A percentile compares a stretch with the other conserved stretches of the same genome.
Evolutionary conservation across 2,888 invertebrate species (phyloP).

Genomic region (Scrobipalpa costella): DNA sequence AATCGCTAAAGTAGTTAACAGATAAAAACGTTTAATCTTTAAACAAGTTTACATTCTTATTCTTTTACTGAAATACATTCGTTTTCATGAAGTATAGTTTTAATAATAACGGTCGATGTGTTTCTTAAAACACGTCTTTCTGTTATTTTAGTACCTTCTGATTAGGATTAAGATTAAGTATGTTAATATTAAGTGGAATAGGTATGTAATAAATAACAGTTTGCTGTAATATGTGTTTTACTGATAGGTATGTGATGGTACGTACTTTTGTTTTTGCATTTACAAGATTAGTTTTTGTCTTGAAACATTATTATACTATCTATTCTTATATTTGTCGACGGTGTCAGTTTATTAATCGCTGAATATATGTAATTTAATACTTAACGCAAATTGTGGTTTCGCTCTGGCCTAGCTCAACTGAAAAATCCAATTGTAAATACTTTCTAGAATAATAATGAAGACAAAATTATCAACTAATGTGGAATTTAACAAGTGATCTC

Average conservation of each 20-base stretch:
- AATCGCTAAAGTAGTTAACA: no score
- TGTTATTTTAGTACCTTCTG: no score
- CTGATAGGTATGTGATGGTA: background rate
- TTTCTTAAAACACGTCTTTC: no score
- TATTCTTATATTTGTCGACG: background rate
- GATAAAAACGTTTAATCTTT: no score
- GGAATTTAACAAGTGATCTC: background rate
- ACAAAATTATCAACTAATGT: background rate
- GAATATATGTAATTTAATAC: background rate
- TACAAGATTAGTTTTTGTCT: background rate
- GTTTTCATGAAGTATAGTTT: no score
- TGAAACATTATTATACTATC: background rate
- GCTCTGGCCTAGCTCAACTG: conserved; percentile 12
- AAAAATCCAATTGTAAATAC: background rate
- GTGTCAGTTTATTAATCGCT: background rate
- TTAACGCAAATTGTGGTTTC: conserved; percentile 19
- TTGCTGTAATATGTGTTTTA: background rate
- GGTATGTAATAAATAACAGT: no score
- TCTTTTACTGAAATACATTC: no score
- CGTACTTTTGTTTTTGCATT: background rate
- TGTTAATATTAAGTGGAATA: no score
- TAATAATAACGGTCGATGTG: no score
- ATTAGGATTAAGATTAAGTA: no score
- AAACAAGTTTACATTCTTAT: no score
- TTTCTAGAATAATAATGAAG: background rate